Conservation (phyloP, 1,140 invertebrate species). For the Apis dorsata region DNA sequence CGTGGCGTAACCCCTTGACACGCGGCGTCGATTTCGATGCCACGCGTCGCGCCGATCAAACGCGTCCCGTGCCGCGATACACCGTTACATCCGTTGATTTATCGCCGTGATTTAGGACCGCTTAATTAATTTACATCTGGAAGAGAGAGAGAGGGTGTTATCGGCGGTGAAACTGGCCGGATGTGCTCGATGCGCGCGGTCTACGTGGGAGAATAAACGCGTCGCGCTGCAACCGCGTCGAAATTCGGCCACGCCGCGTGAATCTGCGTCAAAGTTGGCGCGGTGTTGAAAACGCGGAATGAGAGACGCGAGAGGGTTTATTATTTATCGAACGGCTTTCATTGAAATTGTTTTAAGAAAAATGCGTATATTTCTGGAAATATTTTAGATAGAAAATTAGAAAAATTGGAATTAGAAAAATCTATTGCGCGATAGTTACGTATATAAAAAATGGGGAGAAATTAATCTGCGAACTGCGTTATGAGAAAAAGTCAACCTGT, state of each 20-base stretch:
- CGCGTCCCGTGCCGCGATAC: not conserved
- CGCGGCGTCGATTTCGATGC: not conserved
- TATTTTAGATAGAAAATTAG: too few relatives aligned
- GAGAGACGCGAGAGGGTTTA: too few relatives aligned
- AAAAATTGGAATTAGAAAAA: not conserved
- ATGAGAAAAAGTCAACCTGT: too few relatives aligned
- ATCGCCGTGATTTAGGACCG: slow-evolving; percentile 19
- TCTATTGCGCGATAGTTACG: too few relatives aligned
- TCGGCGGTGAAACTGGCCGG: not conserved
- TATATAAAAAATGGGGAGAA: too few relatives aligned
- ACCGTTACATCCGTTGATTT: slow-evolving; percentile 30
- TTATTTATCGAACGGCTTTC: too few relatives aligned
- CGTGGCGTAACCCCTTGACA: not conserved
- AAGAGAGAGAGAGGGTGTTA: slow-evolving; percentile 1
- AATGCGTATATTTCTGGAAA: too few relatives aligned
- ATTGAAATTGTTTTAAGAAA: too few relatives aligned
- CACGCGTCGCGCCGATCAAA: not conserved
- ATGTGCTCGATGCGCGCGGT: not conserved
- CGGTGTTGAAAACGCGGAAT: too few relatives aligned
- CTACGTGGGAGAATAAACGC: not conserved
- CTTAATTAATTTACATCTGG: slow-evolving; percentile 42
- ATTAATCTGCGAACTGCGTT: too few relatives aligned
- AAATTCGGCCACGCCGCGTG: not conserved
- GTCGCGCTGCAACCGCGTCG: too few relatives aligned
- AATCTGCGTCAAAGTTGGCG: not conserved